A percentile compares a stretch with the other conserved stretches of the same genome.
These are phyloP conservation scores for Ammospiza caudacuta DNA, from an alignment of 2,113 vertebrate species.

Conservation along the genomic window DNA sequence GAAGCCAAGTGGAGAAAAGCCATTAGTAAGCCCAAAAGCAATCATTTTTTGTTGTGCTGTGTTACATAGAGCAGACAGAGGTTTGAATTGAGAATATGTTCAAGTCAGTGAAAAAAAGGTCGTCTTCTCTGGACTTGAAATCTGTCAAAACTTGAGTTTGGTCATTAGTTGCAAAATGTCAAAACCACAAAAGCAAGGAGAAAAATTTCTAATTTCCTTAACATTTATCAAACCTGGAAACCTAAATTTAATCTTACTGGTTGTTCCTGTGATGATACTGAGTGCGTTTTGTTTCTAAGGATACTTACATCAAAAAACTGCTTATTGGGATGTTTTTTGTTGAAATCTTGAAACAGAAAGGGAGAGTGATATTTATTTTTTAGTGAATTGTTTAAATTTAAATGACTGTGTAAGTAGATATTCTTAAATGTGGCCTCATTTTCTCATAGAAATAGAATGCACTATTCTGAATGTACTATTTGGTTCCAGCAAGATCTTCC, in stretches of 20 bases:
- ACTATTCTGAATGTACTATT: background rate
- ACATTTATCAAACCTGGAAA: background rate
- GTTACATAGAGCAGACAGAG: background rate
- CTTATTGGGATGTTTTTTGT: background rate
- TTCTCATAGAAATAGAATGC: background rate
- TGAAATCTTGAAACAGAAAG: background rate
- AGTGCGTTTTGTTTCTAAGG: background rate
- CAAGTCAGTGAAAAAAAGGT: background rate
- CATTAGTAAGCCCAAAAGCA: constrained; percentile 34
- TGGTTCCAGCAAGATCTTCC: background rate
- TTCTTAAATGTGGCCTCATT: background rate
- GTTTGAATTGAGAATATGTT: background rate
- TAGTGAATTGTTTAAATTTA: background rate
- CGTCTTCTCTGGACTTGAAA: background rate
- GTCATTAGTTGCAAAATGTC: background rate
- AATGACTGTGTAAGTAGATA: background rate
- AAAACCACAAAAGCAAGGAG: background rate
- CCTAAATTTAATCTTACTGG: background rate
- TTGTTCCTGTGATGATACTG: background rate
- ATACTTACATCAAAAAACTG: background rate
- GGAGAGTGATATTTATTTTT: background rate
- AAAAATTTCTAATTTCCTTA: background rate
- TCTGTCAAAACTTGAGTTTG: background rate
- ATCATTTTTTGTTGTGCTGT: background rate
- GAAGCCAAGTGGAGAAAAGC: constrained; percentile 30